A percentile compares a stretch with the other conserved stretches of the same genome.
Conservation (phyloP, 2,797 vertebrate species). For the Coluber constrictor region DNA sequence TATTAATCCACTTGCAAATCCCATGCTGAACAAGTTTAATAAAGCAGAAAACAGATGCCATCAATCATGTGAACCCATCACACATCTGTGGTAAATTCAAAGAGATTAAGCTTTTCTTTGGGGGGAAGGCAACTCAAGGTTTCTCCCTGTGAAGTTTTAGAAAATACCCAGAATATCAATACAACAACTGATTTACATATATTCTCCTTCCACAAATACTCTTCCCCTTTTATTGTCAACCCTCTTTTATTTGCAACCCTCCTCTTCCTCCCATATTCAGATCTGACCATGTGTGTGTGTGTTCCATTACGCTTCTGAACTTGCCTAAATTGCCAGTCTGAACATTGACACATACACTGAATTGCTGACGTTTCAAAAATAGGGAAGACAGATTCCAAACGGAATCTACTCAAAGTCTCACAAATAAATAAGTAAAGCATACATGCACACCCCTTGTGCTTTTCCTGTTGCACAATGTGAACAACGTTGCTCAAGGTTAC, state of each 20-base stretch:
- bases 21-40: conserved; percentile 76
- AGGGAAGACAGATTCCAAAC: not conserved
- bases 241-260: not conserved
- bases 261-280: not conserved
- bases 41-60: conserved; percentile 76
- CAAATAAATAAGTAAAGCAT: not conserved
- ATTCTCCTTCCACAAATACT: not conserved
- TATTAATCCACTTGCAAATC: conserved; percentile 78
- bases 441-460: not conserved
- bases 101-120: conserved; percentile 45
- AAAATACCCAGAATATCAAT: not conserved
- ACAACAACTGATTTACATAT: not conserved
- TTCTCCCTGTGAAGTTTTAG: conserved; percentile 48
- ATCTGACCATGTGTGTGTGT: not conserved
- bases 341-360: not conserved
- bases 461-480: not conserved
- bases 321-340: not conserved
- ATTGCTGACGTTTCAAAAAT: not conserved
- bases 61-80: conserved; percentile 67
- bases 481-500: not conserved
- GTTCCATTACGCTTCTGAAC: not conserved
- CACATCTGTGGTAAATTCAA: conserved; percentile 64
- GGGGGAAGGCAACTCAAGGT: conserved; percentile 37
- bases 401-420: not conserved
- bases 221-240: not conserved